Conservation (phyloP, 2,113 vertebrate genomes). For the Heterotilapia buettikoferi region DNA sequence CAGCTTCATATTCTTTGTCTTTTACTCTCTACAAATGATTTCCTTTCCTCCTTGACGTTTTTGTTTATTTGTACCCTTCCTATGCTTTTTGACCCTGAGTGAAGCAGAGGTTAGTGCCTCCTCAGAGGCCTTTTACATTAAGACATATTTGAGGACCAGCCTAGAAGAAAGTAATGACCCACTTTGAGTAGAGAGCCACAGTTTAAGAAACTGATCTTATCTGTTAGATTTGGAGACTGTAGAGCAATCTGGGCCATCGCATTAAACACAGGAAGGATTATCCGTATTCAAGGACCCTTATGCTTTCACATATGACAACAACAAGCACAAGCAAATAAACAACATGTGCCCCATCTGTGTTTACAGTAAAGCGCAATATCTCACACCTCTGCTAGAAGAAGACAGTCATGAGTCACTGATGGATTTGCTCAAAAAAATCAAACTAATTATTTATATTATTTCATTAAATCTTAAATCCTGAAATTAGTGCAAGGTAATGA, state of each 20-base stretch:
- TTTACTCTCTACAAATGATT: not conserved
- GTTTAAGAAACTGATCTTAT: slow-evolving; percentile 10
- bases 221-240: not conserved
- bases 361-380: not conserved
- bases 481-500: not conserved
- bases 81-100: not conserved
- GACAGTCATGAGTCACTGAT: not conserved
- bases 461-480: not conserved
- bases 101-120: not conserved
- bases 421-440: not conserved
- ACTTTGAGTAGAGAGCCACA: not conserved
- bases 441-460: not conserved
- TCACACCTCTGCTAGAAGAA: not conserved
- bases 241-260: slow-evolving; percentile 42
- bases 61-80: not conserved
- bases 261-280: slow-evolving; percentile 42
- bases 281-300: not conserved
- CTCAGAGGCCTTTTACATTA: not conserved
- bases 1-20: not conserved
- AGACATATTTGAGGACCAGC: not conserved
- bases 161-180: not conserved
- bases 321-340: slow-evolving; percentile 25
- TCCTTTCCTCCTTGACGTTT: not conserved
- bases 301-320: slow-evolving; percentile 41
- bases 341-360: not conserved